Base-by-base conservation (phyloP, 2,797 vertebrate species). In the Morus bassanus region DNA sequence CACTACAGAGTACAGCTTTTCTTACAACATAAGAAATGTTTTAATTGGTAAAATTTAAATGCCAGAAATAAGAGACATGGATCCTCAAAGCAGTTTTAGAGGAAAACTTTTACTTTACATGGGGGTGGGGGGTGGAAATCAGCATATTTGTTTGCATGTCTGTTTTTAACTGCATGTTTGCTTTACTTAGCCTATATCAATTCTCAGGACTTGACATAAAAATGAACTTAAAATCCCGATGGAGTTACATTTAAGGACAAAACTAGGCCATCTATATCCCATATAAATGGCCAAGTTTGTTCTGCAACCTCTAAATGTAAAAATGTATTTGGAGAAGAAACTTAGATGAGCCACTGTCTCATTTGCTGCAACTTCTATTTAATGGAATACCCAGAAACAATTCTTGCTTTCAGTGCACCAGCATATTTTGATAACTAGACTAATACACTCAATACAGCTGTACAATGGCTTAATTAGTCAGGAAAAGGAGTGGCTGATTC, bases 401-500 rank as follows among this genome's bases (percentile, higher is more conserved):
- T 48, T 80, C 53, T 65, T 89, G 60, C 46, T 91, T 91, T 93
- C 3, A 6, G 59, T 19, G 9, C 46, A 78, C 27, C 35, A 33
- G 31, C 45, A 24, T 53, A 88, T 85, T 96, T 89, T 95, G 68
- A 93, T 91, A 96, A 89, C 54, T 56, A 75, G 53, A 48, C 65
- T 81, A 85, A 93, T 92, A 83, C 10, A 65, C 43, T 92, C 76
- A 57, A 41, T 61, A 80, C n/a, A 93, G 84, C 84, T 77, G 72
- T 69, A 88, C 43, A 92, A 81, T 67, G 50, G 21, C 33, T 96
- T 84, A 92, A 96, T 73, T 84, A 86, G 87, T 25, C 89, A 92
- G 79, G 95, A 96, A 97, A 93, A 96, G 93, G 96, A 87, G 83
- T 50, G 72, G 31, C 46, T 75, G 88, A 74, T 57, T 77, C 85